A percentile compares a stretch with the other conserved stretches of the same genome.
Conservation (phyloP, 2,888 invertebrate species). For the Lamellibrachia columna region DNA sequence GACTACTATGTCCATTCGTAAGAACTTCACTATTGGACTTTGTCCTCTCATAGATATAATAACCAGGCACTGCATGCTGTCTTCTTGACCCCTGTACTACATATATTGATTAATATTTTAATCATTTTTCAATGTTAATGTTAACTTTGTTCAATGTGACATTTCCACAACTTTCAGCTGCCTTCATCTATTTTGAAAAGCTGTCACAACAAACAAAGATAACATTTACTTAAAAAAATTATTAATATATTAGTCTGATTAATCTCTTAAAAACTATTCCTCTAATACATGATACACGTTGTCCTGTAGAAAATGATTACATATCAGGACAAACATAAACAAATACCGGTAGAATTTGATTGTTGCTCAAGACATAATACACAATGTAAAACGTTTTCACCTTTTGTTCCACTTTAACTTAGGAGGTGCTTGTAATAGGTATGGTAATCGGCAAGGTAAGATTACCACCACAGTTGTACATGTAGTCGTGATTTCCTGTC, state of each 20-base stretch:
- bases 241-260: too few species aligned
- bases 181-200: too few species aligned
- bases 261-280: not conserved
- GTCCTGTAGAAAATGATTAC: not conserved
- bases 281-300: not conserved
- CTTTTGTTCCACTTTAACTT: not conserved
- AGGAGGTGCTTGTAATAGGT: conserved; percentile 38
- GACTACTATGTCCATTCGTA: not conserved
- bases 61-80: not conserved
- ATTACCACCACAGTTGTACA: not conserved
- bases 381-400: not conserved
- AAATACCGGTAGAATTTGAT: conserved; percentile 17
- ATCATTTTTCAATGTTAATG: too few species aligned
- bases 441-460: conserved; percentile 40
- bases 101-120: too few species aligned
- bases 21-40: not conserved
- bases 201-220: too few species aligned
- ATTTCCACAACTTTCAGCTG: too few species aligned
- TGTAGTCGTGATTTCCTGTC: not conserved
- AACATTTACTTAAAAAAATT: too few species aligned
- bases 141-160: too few species aligned
- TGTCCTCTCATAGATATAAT: not conserved
- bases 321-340: not conserved
- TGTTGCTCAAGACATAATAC: not conserved
- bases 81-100: not conserved